These are phyloP conservation scores for Actias luna DNA, from an alignment of 2,888 invertebrate species.

Conservation along the genomic window DNA sequence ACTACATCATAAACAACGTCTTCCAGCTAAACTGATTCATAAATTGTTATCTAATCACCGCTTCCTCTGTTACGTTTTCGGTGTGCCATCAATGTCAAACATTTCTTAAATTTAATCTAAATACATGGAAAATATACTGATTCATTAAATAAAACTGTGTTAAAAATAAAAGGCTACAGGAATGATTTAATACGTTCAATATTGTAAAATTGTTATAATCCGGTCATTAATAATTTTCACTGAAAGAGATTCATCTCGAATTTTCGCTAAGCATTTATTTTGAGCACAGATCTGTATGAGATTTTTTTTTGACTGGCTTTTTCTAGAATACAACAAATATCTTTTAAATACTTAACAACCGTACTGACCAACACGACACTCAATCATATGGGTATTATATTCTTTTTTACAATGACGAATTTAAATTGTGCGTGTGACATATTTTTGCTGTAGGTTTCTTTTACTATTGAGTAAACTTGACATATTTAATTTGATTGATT, in stretches of 20 bases:
- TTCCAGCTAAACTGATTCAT: slow-evolving; percentile 48
- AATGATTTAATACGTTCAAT: background rate
- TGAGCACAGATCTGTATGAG: background rate
- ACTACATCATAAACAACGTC: slow-evolving; percentile 35
- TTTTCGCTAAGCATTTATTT: background rate
- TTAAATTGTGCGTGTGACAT: background rate
- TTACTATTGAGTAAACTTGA: background rate
- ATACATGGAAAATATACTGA: slow-evolving; percentile 23
- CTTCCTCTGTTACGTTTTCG: slow-evolving; percentile 47
- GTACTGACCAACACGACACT: slow-evolving; percentile 1
- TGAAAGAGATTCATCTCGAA: slow-evolving; percentile 6
- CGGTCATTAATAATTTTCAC: background rate
- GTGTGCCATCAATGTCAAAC: slow-evolving; percentile 32
- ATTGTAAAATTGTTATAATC: slow-evolving; percentile 4
- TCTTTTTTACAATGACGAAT: background rate
- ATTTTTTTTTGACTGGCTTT: background rate
- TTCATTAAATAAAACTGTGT: slow-evolving; percentile 18
- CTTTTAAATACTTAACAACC: slow-evolving; percentile 11
- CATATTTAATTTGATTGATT: too few relatives aligned
- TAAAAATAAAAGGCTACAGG: background rate
- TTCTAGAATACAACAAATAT: slow-evolving; percentile 4
- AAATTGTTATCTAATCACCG: slow-evolving; percentile 49
- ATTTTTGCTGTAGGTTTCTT: background rate
- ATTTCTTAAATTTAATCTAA: slow-evolving; percentile 24
- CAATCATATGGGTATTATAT: background rate